Base-by-base conservation (phyloP, 23 tunicate genomes). In the Trididemnum nubilum region DNA sequence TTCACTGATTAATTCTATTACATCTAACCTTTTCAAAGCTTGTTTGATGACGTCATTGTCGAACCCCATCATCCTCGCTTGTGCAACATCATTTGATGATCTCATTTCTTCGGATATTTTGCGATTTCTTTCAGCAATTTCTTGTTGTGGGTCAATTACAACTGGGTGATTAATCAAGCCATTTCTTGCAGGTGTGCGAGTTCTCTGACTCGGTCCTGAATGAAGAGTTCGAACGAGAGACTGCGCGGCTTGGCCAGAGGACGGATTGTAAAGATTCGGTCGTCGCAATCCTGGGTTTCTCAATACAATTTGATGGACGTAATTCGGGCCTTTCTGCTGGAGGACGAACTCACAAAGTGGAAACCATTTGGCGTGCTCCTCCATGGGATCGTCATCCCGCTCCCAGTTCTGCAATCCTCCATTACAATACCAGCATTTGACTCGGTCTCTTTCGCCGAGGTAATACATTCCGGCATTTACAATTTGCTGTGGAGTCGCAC, bases 61-160 rank as follows among this genome's bases (percentile, higher is more conserved):
- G 50, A 83, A 82, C 57, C 94, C 94, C 88, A 89, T 89, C 1
- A 23, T 65, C 32, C 33, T 65, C 0, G 88, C 94, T 78, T 89
- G 65, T n/a, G 70, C 2, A 21, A 89, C 85, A n/a, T 71, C 25
- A 5, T 29, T 49, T 24, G 73, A 79, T 27, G 67, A 23, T 39
- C 25, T 66, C 81, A 83, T 69, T 28, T 33, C 74, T 52, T 70
- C 54, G 33, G 78, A 83, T 0, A 85, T 73, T 30, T 67, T 78
- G 51, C 69, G 74, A n/a, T 59, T 73, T 36, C 77, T 23, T 40
- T 73, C 44, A 24, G 73, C 24, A 18, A 71, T 36, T 30, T 83
- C 81, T 38, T 83, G 73, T 60, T 64, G 59, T 31, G 87, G 87
- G 63, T 83, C 87, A 58, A 83, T 27, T 24, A 83, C 61, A 18